Evolutionary conservation across 2,797 vertebrate species (phyloP), one percentile per base, ranked within the genome.

Genomic region (Mionectes olivaceus): DNA sequence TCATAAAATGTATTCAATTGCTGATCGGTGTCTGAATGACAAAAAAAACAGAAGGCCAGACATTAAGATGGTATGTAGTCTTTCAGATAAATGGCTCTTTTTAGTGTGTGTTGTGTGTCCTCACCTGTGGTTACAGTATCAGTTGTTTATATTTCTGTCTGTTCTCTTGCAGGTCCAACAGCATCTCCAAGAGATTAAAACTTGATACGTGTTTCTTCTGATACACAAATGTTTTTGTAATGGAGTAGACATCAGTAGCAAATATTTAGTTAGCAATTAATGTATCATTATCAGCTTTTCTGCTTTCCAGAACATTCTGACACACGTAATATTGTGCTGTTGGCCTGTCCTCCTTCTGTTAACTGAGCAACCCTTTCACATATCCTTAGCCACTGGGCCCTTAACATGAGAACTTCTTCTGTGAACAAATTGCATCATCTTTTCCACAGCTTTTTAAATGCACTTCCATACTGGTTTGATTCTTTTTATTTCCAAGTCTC

Each of bases 11-110:
- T 99, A 99, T 96, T 95, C 96, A 37, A 14, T 99, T 96, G 99
- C 99, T 70, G 97, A 96, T 55, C 98, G 74, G 59, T 99, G 99
- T 94, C 98, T 99, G 83, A 97, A 98, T 56, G 99, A 99, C 78
- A 99, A 98, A 92, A 99, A 99, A 92, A 98, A 41, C 94, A 98
- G 98, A 93, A 98, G 99, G 56, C 99, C 99, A 8, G 93, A 98
- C 84, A 98, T 99, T 84, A 97, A 97, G 74, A 98, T 97, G 99
- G 99, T 99, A 97, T 19, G 93, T 94, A 64, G 21, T 7, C 47
- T 73, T 77, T 61, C 57, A 41, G 57, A 27, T 8, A n/a, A 63
- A 63, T 43, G 24, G 25, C 44, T 50, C 81, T 11, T 70, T 82
- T 81, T 25, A 37, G 28, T 15, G 27, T 28, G 8, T 13, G 19